Conservation (phyloP, 2,797 vertebrate genomes). For the Paramormyrops hopkinsi region DNA sequence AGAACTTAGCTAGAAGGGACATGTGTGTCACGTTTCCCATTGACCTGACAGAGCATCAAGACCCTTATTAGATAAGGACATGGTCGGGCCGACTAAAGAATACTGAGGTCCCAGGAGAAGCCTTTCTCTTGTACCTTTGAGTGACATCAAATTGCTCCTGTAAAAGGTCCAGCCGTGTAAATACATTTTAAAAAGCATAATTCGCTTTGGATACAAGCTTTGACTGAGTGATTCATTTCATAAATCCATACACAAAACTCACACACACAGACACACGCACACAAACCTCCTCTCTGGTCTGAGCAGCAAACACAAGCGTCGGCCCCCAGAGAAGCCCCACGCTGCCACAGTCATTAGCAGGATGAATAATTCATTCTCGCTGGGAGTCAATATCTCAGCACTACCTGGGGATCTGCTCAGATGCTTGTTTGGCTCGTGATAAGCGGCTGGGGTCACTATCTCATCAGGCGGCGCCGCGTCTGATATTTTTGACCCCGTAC, state of each 20-base stretch:
- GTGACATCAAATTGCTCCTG: background rate
- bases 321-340: background rate
- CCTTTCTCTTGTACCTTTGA: background rate
- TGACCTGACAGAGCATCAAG: background rate
- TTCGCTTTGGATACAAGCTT: background rate
- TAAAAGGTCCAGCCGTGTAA: background rate
- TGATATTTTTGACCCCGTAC: constrained; percentile 20
- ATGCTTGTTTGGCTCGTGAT: constrained; percentile 45
- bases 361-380: constrained; percentile 49
- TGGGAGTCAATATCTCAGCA: constrained; percentile 43
- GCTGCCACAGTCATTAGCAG: constrained; percentile 35
- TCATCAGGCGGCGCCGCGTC: constrained; percentile 34
- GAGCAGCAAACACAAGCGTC: background rate
- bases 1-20: background rate
- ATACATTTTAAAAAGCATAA: background rate
- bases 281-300: background rate
- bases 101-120: background rate
- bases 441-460: constrained; percentile 39
- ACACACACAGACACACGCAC: background rate
- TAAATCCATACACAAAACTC: background rate
- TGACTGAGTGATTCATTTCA: background rate
- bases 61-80: background rate
- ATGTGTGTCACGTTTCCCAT: background rate
- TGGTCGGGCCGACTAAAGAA: background rate
- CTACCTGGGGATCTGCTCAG: constrained; percentile 39